Percentiles rank a stretch among this genome's conserved stretches.
Conservation (phyloP, 2,113 vertebrate species). For the Grammatotria lemairii region DNA sequence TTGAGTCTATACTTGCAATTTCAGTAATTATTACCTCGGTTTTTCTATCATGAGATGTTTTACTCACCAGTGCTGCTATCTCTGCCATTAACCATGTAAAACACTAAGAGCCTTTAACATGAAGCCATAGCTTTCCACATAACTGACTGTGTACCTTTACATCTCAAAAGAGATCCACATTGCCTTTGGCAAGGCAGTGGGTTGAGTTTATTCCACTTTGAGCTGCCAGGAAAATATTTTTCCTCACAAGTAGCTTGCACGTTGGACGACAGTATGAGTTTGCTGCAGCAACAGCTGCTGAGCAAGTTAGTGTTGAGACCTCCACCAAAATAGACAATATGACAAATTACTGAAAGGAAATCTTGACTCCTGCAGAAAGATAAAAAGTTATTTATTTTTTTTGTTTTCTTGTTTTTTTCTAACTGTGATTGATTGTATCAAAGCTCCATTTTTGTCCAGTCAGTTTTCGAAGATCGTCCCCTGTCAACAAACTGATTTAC, state of each 20-base stretch:
- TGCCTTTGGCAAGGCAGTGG: neutral
- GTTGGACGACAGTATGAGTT: neutral
- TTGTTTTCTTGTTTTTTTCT: neutral
- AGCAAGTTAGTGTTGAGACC: neutral
- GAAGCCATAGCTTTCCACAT: neutral
- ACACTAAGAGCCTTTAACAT: neutral
- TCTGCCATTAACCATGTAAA: neutral
- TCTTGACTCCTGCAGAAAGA: neutral
- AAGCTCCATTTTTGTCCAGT: neutral
- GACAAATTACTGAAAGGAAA: neutral
- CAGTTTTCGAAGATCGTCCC: neutral
- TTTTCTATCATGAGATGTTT: neutral
- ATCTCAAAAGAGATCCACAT: neutral
- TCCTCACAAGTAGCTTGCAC: slow-evolving; percentile 1
- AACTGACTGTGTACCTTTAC: neutral
- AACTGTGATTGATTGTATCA: neutral
- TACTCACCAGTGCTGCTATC: neutral
- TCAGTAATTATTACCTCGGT: neutral
- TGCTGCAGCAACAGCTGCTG: slow-evolving; percentile 24
- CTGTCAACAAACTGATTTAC: neutral
- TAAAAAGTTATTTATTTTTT: neutral
- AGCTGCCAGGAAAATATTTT: slow-evolving; percentile 40
- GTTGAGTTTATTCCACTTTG: slow-evolving; percentile 9
- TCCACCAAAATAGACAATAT: neutral
- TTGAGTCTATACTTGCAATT: neutral